Evolutionary conservation across 1,140 invertebrate species (phyloP).

Genomic region (Heliconius melpomene): DNA sequence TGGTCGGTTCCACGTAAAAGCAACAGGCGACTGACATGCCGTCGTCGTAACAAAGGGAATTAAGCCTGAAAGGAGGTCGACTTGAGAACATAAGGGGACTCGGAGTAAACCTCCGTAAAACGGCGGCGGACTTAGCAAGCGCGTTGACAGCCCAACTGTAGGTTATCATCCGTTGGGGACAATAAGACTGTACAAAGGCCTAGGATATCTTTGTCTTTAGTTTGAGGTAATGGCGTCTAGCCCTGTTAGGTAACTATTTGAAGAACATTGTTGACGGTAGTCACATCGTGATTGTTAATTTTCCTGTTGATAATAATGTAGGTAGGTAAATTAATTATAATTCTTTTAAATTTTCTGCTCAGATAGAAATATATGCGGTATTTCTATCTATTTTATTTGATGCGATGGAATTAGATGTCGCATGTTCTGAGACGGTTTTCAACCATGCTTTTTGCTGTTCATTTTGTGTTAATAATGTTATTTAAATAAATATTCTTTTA

Average conservation of each 20-base stretch:
- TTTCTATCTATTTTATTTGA: too few species aligned
- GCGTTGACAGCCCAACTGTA: conserved; percentile 8
- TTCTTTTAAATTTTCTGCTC: too few species aligned
- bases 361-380: too few species aligned
- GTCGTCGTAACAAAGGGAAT: conserved; percentile 33
- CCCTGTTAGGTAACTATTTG: too few species aligned
- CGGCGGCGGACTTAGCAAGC: conserved; percentile 23
- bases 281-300: too few species aligned
- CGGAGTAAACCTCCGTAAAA: conserved; percentile 27
- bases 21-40: conserved; percentile 29
- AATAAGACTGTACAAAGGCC: neutral
- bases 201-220: neutral
- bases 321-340: too few species aligned
- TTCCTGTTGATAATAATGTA: too few species aligned
- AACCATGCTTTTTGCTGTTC: neutral
- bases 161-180: neutral
- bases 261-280: neutral
- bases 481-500: too few species aligned
- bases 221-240: neutral
- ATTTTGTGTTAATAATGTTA: neutral
- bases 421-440: neutral
- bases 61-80: conserved; percentile 34
- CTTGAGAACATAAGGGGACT: conserved; percentile 34
- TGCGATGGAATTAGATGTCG: neutral
- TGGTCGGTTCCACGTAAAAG: conserved; percentile 23